phyloP scores from a whole-genome alignment of 2,113 vertebrate genomes.

The Thymallus thymallus region DNA sequence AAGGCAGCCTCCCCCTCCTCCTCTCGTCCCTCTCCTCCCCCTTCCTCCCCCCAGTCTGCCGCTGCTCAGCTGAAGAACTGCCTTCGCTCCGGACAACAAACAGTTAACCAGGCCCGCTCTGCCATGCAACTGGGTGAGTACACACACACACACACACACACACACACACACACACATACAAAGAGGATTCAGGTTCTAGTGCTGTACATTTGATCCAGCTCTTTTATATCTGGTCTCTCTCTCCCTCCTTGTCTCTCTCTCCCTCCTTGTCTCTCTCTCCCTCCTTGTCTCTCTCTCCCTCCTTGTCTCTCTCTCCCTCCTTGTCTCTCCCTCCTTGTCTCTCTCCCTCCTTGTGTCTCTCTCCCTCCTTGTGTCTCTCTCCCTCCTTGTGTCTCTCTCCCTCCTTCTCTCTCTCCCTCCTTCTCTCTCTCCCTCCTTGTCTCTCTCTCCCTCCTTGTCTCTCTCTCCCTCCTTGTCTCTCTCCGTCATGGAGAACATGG shows the following conservation, averaged over 20 bases:
- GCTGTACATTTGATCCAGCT: background rate
- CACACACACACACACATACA: slow-evolving; percentile 8
- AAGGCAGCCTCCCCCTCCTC: slow-evolving; percentile 69
- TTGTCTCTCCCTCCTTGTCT: slow-evolving; percentile 35
- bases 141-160: slow-evolving; percentile 2
- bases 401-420: no score
- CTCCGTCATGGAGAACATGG: slow-evolving; percentile 49
- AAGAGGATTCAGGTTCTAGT: background rate
- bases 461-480: slow-evolving; percentile 37
- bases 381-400: slow-evolving; percentile 39
- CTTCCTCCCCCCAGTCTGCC: slow-evolving; percentile 74
- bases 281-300: slow-evolving; percentile 33
- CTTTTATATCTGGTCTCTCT: background rate
- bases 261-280: slow-evolving; percentile 28
- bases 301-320: slow-evolving; percentile 2
- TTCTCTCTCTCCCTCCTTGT: background rate
- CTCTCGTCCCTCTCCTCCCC: slow-evolving; percentile 65
- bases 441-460: slow-evolving; percentile 10
- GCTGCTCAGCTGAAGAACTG: slow-evolving; percentile 82
- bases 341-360: slow-evolving; percentile 20
- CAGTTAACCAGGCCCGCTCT: slow-evolving; percentile 74
- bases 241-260: background rate
- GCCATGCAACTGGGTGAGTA: slow-evolving; percentile 83
- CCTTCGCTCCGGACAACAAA: slow-evolving; percentile 80
- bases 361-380: slow-evolving; percentile 22